A percentile compares a stretch with the other conserved stretches of the same genome.
phyloP scores from a whole-genome alignment of 2,888 invertebrate species.

The Brenthis daphne region DNA sequence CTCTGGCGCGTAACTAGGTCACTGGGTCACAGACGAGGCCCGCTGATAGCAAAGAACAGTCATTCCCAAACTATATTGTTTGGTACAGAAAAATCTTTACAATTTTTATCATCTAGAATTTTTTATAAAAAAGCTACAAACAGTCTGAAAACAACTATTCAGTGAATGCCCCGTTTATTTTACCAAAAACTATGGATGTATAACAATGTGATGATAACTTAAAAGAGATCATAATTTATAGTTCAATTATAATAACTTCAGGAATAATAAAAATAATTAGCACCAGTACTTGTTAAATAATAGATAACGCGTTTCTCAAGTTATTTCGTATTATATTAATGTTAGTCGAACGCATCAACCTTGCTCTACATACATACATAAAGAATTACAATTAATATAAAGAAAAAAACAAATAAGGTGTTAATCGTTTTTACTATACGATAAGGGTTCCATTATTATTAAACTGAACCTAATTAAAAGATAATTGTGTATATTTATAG shows the following conservation, averaged over 20 bases:
- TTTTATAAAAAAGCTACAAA: neutral
- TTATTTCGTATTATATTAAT: constrained; percentile 72
- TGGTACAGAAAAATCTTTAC: constrained; percentile 35
- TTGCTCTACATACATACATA: constrained; percentile 72
- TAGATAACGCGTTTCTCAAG: constrained; percentile 57
- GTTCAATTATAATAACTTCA: too few species aligned
- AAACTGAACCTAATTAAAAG: neutral
- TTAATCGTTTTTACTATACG: constrained; percentile 29
- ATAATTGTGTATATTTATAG: neutral
- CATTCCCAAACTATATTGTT: constrained; percentile 63
- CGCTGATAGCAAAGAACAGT: constrained; percentile 52
- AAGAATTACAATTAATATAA: constrained; percentile 69
- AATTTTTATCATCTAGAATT: neutral
- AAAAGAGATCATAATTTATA: too few species aligned
- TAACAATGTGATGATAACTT: too few species aligned
- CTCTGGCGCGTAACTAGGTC: constrained; percentile 83
- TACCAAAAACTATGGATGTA: too few species aligned
- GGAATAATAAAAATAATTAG: too few species aligned
- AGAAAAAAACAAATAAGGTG: constrained; percentile 40
- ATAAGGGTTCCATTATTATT: constrained; percentile 29
- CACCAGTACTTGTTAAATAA: too few species aligned
- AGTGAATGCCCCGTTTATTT: too few species aligned
- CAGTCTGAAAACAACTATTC: constrained; percentile 15
- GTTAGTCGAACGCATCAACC: constrained; percentile 70
- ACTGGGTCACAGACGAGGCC: constrained; percentile 84